phyloP scores from a whole-genome alignment of 2,113 vertebrate species.

The Pseudonaja textilis region DNA sequence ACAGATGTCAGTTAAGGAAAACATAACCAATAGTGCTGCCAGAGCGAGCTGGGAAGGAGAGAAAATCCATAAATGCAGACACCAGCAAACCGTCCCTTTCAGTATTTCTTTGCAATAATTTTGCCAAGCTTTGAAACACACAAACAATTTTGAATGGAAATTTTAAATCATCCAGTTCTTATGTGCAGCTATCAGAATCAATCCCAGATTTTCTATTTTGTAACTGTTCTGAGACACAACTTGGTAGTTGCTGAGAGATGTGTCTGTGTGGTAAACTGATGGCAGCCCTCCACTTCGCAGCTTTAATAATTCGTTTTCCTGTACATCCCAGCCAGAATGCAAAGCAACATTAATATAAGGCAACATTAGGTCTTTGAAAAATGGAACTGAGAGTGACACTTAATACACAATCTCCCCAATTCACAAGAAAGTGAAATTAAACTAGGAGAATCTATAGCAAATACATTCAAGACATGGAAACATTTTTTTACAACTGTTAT shows the following conservation, averaged over 20 bases:
- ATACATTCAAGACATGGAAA: neutral
- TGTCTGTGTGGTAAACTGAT: neutral
- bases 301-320: neutral
- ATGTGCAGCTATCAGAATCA: neutral
- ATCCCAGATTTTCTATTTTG: neutral
- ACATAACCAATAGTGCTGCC: neutral
- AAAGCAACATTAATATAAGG: no score
- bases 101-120: neutral
- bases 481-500: neutral
- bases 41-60: conserved; percentile 10
- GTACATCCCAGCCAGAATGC: neutral
- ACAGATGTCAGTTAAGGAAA: conserved; percentile 69
- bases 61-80: neutral
- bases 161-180: neutral
- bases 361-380: neutral
- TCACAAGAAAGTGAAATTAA: neutral
- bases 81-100: neutral
- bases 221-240: neutral
- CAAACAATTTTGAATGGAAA: neutral
- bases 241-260: neutral
- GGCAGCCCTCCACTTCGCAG: neutral
- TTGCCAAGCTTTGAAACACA: neutral
- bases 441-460: neutral
- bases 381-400: neutral
- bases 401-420: neutral